Base-by-base conservation (phyloP, 2,888 invertebrate genomes). In the Exephanes ischioxanthus region DNA sequence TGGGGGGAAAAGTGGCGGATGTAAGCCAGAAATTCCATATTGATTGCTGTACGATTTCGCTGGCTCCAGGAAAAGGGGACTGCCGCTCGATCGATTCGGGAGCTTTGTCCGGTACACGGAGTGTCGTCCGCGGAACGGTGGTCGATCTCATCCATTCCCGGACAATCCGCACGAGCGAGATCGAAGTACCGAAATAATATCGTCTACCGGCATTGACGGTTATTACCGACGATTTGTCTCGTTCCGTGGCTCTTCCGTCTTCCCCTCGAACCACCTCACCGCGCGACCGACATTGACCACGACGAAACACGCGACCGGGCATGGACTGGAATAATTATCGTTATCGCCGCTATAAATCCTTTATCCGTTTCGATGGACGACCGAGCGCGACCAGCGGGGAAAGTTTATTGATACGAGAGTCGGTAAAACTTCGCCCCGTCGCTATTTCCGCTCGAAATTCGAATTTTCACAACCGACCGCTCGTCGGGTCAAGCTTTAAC, bases 171-270 rank as follows among this genome's bases (percentile, higher is more conserved):
- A 53, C 26, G 71, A 70, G 61, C 61, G 71, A 77, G 85, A 76
- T 85, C 83, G 87, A 89, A 90, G 89, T 89, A 89, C 89, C 84
- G 83, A 89, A 90, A 91, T 90, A 90, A 91, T 90, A 85, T 88
- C 88, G 88, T 90, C 75, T 83, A 86, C 85, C 87, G 84, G 86
- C 84, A 90, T 90, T 83, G 89, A 89, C 89, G 73, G 89, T 91
- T 91, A 91, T 91, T 89, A 89, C 89, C 87, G 84, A 78, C 88
- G 87, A 91, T 91, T 91, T 90, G 89, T 90, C 89, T 88, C 84
- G 79, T 86, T 80, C 61, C 41, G 55, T 16, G 45, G 19, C 30
- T 48, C 51, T 41, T 67, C 66, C 53, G 51, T 51, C n/a, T 5
- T n/a, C 11, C 26, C 70, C 76, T 53, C 16, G 45, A 45, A 26